A percentile compares a stretch with the other conserved stretches of the same genome.
Evolutionary conservation across 2,113 vertebrate species (phyloP).

Genomic region (Petaurus breviceps): DNA sequence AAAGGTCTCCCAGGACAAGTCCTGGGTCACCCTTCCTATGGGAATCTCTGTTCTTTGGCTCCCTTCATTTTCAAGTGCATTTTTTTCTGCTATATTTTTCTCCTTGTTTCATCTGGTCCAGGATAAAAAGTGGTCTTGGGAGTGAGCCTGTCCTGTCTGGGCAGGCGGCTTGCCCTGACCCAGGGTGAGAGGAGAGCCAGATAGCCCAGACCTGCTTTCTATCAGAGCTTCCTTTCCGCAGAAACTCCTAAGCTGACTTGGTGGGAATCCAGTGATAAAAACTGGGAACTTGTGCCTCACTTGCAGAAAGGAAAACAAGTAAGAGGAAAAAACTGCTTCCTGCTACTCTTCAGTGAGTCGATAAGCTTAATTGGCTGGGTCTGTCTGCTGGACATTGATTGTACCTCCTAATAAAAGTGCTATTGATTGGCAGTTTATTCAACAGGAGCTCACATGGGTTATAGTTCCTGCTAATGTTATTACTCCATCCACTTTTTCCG

Average conservation of each 20-base stretch:
- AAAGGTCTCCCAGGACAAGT: not conserved
- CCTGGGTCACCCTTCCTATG: not conserved
- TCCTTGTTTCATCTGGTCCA: not conserved
- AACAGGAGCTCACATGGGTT: slow-evolving; percentile 83
- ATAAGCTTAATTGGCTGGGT: slow-evolving; percentile 91
- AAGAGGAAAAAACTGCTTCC: slow-evolving; percentile 86
- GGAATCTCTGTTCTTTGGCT: not conserved
- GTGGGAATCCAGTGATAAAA: slow-evolving; percentile 93
- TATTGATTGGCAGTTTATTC: slow-evolving; percentile 92
- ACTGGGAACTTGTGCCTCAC: slow-evolving; percentile 79
- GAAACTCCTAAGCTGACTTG: slow-evolving; percentile 85
- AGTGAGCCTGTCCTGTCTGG: not conserved
- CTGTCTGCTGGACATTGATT: slow-evolving; percentile 92
- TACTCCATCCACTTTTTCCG: slow-evolving; percentile 89
- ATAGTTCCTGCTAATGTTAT: slow-evolving; percentile 87
- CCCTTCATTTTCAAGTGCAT: not conserved
- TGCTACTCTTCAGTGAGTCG: slow-evolving; percentile 82
- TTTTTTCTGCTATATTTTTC: not conserved
- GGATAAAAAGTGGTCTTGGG: slow-evolving; percentile 16
- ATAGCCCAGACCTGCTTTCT: slow-evolving; percentile 93
- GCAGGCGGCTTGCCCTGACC: slow-evolving; percentile 80
- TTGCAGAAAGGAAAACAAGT: slow-evolving; percentile 86
- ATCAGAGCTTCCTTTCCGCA: slow-evolving; percentile 88
- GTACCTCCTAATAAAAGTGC: slow-evolving; percentile 90
- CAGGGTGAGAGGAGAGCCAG: slow-evolving; percentile 85